phyloP scores from a whole-genome alignment of 2,797 vertebrate species.

The Takifugu ocellatus region DNA sequence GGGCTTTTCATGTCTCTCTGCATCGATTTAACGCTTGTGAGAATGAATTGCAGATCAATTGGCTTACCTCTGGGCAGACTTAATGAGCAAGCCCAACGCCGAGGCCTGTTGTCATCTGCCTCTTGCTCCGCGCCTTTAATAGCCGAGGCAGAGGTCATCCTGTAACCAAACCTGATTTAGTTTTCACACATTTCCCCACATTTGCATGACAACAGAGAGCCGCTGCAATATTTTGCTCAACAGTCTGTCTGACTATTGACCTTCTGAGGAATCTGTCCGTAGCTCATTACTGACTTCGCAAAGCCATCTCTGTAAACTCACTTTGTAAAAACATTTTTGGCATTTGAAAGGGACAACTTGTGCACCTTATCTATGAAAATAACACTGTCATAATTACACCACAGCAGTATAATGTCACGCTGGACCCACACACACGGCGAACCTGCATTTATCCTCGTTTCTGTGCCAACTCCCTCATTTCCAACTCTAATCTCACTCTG shows the following conservation, averaged over 20 bases:
- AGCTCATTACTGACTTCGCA: constrained; percentile 52
- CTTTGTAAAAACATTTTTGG: constrained; percentile 43
- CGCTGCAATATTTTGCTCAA: constrained; percentile 44
- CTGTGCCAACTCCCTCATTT: constrained; percentile 48
- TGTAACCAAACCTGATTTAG: constrained; percentile 48
- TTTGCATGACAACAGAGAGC: constrained; percentile 32
- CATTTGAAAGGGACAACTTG: constrained; percentile 41
- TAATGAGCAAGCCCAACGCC: constrained; percentile 75
- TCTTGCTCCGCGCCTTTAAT: constrained; percentile 25
- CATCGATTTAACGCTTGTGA: constrained; percentile 79
- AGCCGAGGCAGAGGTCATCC: constrained; percentile 21
- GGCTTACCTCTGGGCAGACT: constrained; percentile 77
- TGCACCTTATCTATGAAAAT: constrained; percentile 49
- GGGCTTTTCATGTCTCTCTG: constrained; percentile 77
- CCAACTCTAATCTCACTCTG: constrained; percentile 44
- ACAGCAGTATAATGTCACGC: constrained; percentile 37
- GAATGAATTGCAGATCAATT: constrained; percentile 84
- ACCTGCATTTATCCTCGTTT: constrained; percentile 50
- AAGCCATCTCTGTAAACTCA: constrained; percentile 18
- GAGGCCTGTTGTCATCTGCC: constrained; percentile 63
- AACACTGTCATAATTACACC: constrained; percentile 40
- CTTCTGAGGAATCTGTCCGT: constrained; percentile 42
- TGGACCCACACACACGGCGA: constrained; percentile 42
- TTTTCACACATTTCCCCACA: constrained; percentile 27
- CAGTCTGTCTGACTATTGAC: constrained; percentile 47